These are phyloP conservation scores for Oncorhynchus tshawytscha DNA, from an alignment of 2,113 vertebrate species.

Conservation along the genomic window DNA sequence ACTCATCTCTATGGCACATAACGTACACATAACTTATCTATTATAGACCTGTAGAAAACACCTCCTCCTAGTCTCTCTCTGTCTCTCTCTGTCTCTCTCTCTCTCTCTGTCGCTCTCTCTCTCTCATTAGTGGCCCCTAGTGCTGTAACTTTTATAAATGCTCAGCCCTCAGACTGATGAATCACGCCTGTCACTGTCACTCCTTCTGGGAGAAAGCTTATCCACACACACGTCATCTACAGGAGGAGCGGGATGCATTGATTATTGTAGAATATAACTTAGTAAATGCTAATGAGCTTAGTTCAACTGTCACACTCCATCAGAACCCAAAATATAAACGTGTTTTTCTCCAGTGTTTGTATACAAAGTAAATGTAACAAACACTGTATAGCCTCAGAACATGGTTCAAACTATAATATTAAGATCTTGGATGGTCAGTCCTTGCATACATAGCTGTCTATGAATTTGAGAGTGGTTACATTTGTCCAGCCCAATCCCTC, in stretches of 20 bases:
- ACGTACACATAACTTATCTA: slow-evolving; percentile 37
- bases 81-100: not conserved
- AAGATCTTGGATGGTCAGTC: too few species aligned
- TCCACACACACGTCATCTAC: slow-evolving; percentile 13
- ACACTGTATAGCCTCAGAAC: too few species aligned
- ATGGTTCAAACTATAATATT: too few species aligned
- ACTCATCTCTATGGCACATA: slow-evolving; percentile 42
- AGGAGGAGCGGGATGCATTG: not conserved
- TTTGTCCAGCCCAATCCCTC: too few species aligned
- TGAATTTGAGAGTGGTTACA: too few species aligned
- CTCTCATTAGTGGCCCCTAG: slow-evolving; percentile 29
- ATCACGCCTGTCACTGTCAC: slow-evolving; percentile 22
- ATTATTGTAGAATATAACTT: too few species aligned
- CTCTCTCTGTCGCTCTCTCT: slow-evolving; percentile 19
- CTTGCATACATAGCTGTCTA: too few species aligned
- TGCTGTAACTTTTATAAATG: slow-evolving; percentile 40
- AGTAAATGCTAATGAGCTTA: too few species aligned
- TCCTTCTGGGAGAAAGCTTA: slow-evolving; percentile 6
- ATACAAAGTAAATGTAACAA: too few species aligned
- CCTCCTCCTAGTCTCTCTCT: slow-evolving; percentile 21
- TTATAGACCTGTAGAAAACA: slow-evolving; percentile 32
- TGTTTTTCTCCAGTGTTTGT: too few species aligned
- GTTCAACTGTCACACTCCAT: too few species aligned
- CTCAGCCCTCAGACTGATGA: slow-evolving; percentile 12
- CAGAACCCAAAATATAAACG: too few species aligned